phyloP scores from a whole-genome alignment of 2,888 invertebrate genomes.

The Saturnia japonica region DNA sequence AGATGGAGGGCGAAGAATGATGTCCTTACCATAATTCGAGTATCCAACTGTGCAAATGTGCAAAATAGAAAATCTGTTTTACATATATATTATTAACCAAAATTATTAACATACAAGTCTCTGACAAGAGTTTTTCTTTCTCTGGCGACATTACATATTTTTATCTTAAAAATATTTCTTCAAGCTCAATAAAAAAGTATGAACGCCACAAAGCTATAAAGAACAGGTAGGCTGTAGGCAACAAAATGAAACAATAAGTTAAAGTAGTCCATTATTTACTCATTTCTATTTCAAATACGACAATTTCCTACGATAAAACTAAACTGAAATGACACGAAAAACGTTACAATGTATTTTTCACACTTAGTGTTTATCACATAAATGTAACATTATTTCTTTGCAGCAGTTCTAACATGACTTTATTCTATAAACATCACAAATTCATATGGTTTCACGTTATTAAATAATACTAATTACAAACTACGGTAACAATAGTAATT shows the following conservation, averaged over 20 bases:
- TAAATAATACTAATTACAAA: constrained; percentile 62
- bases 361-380: not conserved
- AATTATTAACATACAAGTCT: no score
- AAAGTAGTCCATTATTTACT: constrained; percentile 49
- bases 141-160: no score
- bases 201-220: no score
- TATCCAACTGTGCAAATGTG: no score
- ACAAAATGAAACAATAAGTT: constrained; percentile 40
- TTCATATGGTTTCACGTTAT: constrained; percentile 47
- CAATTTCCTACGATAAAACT: constrained; percentile 33
- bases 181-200: no score
- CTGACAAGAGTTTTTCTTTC: no score
- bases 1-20: not conserved
- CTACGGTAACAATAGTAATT: constrained; percentile 73
- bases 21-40: not conserved
- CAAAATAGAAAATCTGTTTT: no score
- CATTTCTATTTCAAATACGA: constrained; percentile 42
- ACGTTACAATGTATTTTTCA: not conserved
- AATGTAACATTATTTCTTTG: not conserved
- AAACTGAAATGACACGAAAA: constrained; percentile 31
- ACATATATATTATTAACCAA: no score
- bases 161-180: no score
- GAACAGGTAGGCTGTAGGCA: no score
- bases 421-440: constrained; percentile 49
- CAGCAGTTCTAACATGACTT: not conserved